phyloP scores from a whole-genome alignment of 1,140 invertebrate genomes.

The Parapsyche elsis region DNA sequence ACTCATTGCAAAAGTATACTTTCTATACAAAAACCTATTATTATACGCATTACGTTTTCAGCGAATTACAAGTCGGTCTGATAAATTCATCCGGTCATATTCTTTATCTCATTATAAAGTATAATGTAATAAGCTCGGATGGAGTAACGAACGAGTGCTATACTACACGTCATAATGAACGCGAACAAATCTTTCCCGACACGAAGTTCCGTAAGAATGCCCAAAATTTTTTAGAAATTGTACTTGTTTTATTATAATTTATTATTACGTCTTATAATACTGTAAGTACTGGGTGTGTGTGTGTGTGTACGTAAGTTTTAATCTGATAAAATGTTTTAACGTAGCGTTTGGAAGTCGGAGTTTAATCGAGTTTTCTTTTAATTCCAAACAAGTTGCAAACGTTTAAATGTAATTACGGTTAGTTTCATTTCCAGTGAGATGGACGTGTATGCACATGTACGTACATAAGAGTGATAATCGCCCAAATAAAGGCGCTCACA shows the following conservation, averaged over 20 bases:
- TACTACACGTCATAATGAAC: neutral
- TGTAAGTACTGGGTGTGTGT: no score
- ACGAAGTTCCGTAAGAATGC: no score
- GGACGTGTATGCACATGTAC: neutral
- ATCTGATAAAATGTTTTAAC: conserved; percentile 24
- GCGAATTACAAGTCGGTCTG: neutral
- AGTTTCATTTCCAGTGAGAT: neutral
- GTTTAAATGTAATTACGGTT: conserved; percentile 27
- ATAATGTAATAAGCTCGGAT: neutral
- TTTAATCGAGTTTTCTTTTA: conserved; percentile 32
- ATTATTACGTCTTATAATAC: no score
- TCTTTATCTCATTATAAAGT: neutral
- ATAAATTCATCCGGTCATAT: neutral
- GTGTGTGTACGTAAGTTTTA: neutral
- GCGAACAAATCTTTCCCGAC: neutral
- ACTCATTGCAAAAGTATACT: no score
- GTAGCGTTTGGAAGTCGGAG: neutral
- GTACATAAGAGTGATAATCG: neutral
- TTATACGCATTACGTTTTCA: no score
- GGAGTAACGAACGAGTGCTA: neutral
- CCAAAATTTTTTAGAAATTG: no score
- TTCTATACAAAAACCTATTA: no score
- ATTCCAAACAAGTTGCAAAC: conserved; percentile 19
- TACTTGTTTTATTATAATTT: no score
- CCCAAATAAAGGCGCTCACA: no score